Conservation (phyloP, 2,113 vertebrate species). For the Atlantisia rogersi region DNA sequence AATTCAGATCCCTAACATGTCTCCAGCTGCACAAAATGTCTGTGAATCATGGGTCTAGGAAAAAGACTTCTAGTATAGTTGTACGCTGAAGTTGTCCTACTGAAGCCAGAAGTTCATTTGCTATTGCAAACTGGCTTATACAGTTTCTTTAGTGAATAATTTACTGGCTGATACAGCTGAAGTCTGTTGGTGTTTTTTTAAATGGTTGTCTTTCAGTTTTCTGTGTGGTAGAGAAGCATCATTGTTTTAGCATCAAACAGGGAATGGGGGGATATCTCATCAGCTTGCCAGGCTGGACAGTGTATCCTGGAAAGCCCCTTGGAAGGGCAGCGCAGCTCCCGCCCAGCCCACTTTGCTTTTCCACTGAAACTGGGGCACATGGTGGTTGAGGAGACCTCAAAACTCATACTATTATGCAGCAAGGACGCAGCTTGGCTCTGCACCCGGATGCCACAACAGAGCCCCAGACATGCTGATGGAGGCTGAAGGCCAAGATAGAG, state of each 20-base stretch:
- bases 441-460: not conserved
- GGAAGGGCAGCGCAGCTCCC: not conserved
- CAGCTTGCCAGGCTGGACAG: not conserved
- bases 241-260: not conserved
- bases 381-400: not conserved
- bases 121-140: not conserved
- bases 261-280: not conserved
- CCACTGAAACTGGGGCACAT: not conserved
- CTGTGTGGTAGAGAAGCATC: not conserved
- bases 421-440: not conserved
- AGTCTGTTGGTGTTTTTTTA: not conserved
- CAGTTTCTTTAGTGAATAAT: not conserved
- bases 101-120: not conserved
- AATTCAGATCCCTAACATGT: not conserved
- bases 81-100: not conserved
- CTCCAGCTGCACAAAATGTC: not conserved
- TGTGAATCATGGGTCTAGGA: not conserved
- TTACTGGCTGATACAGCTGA: not conserved
- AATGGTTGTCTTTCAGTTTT: not conserved
- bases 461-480: rapidly evolving
- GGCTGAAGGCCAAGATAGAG: not conserved
- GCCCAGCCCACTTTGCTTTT: not conserved
- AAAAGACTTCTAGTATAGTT: not conserved
- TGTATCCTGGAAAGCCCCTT: not conserved
- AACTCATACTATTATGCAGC: not conserved